These are phyloP conservation scores for Limnephilus lunatus DNA, from an alignment of 2,888 invertebrate species.

Conservation along the genomic window DNA sequence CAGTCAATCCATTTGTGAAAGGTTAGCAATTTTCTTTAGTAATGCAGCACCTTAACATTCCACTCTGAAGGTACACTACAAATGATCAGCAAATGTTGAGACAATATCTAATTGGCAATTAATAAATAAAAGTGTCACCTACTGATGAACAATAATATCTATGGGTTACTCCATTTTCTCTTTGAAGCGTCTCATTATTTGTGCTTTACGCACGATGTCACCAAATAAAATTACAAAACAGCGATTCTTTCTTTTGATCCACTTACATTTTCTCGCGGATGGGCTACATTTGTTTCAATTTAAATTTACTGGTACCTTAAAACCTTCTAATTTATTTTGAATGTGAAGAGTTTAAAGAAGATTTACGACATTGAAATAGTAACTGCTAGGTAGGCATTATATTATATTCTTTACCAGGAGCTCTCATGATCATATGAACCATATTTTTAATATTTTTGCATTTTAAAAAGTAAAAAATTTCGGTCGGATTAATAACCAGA, in stretches of 20 bases:
- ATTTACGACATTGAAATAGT: neutral
- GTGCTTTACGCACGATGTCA: constrained; percentile 38
- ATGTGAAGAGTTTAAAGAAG: neutral
- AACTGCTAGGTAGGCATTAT: neutral
- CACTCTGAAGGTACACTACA: no score
- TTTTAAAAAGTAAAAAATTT: no score
- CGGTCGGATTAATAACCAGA: no score
- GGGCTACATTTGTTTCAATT: neutral
- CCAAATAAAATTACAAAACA: neutral
- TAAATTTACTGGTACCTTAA: neutral
- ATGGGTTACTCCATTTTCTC: neutral
- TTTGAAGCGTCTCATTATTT: neutral
- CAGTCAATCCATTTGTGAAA: no score
- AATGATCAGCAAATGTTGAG: no score
- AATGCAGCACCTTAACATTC: no score
- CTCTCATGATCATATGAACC: no score
- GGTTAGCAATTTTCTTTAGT: no score
- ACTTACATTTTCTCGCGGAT: constrained; percentile 13
- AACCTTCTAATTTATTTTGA: neutral
- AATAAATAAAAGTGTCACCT: neutral
- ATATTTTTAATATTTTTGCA: no score
- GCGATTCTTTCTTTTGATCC: constrained; percentile 10
- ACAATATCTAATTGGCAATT: neutral
- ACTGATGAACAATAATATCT: neutral
- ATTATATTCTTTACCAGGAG: no score